These are phyloP conservation scores for Ostrea edulis DNA, from an alignment of 1,140 invertebrate species.

Conservation along the genomic window DNA sequence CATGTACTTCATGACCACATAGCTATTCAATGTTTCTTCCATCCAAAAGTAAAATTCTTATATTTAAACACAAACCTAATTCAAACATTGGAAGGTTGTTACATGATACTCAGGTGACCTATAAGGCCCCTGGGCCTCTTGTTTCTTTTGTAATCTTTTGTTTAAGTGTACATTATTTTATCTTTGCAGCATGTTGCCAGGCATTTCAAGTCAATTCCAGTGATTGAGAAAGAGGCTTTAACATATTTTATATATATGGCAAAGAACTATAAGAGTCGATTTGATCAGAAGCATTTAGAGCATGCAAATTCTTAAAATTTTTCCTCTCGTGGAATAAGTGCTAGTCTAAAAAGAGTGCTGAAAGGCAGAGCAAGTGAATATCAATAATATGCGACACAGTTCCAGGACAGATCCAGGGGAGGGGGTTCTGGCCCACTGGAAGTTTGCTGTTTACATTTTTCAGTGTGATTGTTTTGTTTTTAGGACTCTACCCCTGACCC, in stretches of 20 bases:
- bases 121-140: no score
- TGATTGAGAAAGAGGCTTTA: constrained; percentile 95
- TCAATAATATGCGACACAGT: not conserved
- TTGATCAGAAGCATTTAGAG: constrained; percentile 75
- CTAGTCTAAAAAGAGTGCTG: not conserved
- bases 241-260: constrained; percentile 98
- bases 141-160: no score
- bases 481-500: no score
- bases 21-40: no score
- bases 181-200: constrained; percentile 91
- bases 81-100: no score
- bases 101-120: no score
- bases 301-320: constrained; percentile 31
- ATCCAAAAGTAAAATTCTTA: no score
- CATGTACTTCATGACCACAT: no score
- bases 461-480: no score
- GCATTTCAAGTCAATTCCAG: constrained; percentile 96
- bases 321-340: not conserved
- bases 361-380: not conserved
- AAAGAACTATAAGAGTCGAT: constrained; percentile 89
- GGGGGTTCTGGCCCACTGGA: no score
- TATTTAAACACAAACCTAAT: no score
- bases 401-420: not conserved
- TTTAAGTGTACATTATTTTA: constrained; percentile 46
- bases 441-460: no score